These are phyloP conservation scores for Larimichthys crocea DNA, from an alignment of 2,113 vertebrate genomes.

Conservation along the genomic window DNA sequence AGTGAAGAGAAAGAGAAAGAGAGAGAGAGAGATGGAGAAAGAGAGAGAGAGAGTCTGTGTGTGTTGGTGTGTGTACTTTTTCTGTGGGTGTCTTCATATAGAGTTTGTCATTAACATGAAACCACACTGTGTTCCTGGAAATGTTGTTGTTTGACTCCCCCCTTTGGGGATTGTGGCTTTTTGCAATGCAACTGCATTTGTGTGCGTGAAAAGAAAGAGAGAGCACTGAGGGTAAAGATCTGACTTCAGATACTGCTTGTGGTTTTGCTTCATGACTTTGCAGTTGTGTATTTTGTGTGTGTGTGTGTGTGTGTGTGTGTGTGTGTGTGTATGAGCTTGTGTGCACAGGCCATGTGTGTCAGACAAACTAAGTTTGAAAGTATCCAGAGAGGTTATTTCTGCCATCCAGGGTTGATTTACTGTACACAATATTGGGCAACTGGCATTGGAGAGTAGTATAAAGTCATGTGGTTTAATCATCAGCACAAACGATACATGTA, in stretches of 20 bases:
- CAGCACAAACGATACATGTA: not conserved
- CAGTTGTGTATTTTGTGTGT: conserved; percentile 10
- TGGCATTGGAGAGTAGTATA: not conserved
- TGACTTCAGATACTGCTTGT: conserved; percentile 42
- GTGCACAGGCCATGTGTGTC: conserved; percentile 4
- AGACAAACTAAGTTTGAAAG: not conserved
- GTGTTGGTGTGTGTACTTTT: not conserved
- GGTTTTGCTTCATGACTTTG: conserved; percentile 54
- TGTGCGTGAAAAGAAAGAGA: conserved; percentile 6
- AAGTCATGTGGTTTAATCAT: not conserved
- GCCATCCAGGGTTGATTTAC: not conserved
- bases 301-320: not conserved
- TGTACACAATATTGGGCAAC: not conserved
- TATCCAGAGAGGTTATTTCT: not conserved
- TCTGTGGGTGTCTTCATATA: not conserved
- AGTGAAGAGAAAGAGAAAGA: conserved; percentile 53
- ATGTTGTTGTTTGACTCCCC: conserved; percentile 55
- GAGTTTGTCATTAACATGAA: conserved; percentile 64
- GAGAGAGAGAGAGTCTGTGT: not conserved
- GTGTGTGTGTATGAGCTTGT: not conserved
- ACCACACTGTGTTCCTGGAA: conserved; percentile 71
- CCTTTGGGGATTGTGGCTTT: conserved; percentile 33
- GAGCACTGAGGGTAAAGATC: conserved; percentile 24
- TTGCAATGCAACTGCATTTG: not conserved
- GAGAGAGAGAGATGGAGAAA: not conserved